phyloP scores from a whole-genome alignment of 2,113 vertebrate species.

The Narcine bancroftii region DNA sequence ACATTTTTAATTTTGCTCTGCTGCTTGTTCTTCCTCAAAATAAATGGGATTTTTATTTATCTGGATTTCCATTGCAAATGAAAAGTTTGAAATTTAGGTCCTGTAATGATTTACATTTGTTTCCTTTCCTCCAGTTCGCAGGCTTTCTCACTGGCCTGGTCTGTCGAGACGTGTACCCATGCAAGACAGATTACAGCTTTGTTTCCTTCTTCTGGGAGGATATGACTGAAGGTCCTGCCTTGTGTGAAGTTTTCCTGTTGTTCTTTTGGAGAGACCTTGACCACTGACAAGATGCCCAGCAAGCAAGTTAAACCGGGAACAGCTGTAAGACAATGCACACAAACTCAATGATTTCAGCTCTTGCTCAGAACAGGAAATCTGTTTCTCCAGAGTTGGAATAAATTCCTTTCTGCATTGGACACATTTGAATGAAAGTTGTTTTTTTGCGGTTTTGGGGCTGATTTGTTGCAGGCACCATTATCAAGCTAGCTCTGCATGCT shows the following conservation, averaged over 20 bases:
- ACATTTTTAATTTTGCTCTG: neutral
- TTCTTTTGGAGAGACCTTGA: slow-evolving; percentile 36
- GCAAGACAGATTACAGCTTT: neutral
- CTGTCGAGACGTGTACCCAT: neutral
- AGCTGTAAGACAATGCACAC: slow-evolving; percentile 15
- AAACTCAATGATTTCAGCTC: neutral
- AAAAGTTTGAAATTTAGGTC: neutral
- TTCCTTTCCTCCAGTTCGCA: neutral
- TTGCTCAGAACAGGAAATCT: slow-evolving; percentile 31
- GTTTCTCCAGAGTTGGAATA: neutral
- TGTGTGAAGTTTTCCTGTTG: slow-evolving; percentile 31
- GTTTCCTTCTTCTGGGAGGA: neutral
- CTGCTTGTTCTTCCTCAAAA: neutral
- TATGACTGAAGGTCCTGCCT: slow-evolving; percentile 23
- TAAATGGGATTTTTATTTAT: neutral
- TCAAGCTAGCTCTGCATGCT: slow-evolving; percentile 9
- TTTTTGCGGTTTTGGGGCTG: slow-evolving; percentile 18
- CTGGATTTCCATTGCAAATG: neutral
- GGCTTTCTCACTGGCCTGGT: neutral
- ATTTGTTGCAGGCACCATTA: slow-evolving; percentile 2
- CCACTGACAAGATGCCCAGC: slow-evolving; percentile 32
- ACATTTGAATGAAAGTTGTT: neutral
- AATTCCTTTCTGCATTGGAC: neutral
- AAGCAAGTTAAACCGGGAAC: slow-evolving; percentile 33
- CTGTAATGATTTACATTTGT: neutral